These are phyloP conservation scores for Parauchenoglanis punctatus DNA, from an alignment of 2,797 vertebrate species.

Conservation along the genomic window DNA sequence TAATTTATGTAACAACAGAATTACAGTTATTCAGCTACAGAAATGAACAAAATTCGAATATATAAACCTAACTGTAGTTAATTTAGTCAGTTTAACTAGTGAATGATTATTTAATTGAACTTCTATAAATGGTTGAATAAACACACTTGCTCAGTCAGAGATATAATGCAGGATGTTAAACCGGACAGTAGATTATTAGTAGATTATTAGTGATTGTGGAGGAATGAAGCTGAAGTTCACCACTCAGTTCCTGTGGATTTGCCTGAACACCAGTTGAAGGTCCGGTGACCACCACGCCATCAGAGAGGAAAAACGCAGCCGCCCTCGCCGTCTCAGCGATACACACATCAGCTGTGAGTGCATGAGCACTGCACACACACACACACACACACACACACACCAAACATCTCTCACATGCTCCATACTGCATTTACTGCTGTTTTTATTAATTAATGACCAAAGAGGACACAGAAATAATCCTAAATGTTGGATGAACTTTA, in stretches of 20 bases:
- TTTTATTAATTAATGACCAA: background rate
- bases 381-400: slow-evolving; percentile 7
- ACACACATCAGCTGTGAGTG: slow-evolving; percentile 81
- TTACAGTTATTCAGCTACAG: background rate
- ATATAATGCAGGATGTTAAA: background rate
- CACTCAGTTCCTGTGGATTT: slow-evolving; percentile 76
- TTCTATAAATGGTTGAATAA: background rate
- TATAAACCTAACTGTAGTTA: background rate
- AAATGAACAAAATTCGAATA: background rate
- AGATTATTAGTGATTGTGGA: background rate
- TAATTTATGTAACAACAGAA: background rate
- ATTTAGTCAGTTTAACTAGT: background rate
- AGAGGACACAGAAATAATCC: background rate
- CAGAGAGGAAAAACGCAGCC: slow-evolving; percentile 86
- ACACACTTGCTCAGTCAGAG: background rate
- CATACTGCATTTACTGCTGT: background rate
- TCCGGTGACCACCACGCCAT: slow-evolving; percentile 84
- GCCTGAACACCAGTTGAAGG: slow-evolving; percentile 76
- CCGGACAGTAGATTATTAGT: too few relatives aligned
- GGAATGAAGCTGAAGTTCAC: slow-evolving; percentile 61
- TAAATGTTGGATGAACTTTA: too few relatives aligned
- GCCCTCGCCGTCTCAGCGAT: slow-evolving; percentile 78
- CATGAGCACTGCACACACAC: slow-evolving; percentile 75
- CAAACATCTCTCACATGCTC: background rate
- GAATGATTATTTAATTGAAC: background rate